Conservation (phyloP, 2,797 vertebrate genomes). For the Sciaenops ocellatus region DNA sequence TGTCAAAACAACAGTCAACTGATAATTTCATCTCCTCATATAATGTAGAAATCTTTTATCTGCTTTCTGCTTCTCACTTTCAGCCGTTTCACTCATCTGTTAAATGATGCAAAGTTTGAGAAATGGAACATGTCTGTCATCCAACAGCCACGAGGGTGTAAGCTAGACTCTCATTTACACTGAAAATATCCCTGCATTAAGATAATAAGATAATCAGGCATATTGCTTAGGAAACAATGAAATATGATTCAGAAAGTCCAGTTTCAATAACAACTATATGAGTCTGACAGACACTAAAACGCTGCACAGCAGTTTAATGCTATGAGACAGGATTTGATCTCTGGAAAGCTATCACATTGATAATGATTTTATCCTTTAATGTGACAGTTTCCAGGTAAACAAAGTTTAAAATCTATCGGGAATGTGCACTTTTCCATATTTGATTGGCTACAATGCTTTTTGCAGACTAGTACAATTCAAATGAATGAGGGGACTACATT, state of each 20-base stretch:
- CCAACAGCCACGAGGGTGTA: background rate
- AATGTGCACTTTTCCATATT: background rate
- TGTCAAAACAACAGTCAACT: background rate
- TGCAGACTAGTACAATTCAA: background rate
- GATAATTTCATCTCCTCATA: background rate
- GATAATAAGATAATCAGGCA: background rate
- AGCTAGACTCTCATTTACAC: background rate
- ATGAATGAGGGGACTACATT: background rate
- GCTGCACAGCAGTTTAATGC: background rate
- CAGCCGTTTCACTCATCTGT: background rate
- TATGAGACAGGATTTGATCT: background rate
- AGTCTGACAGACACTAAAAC: background rate
- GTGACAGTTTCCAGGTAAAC: background rate
- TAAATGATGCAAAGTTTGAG: background rate
- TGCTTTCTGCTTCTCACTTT: background rate
- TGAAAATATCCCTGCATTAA: background rate
- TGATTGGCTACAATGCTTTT: background rate
- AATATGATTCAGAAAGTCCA: background rate
- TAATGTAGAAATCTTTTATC: background rate
- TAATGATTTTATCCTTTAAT: background rate
- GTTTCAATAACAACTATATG: background rate
- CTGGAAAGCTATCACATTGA: background rate
- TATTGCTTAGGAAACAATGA: background rate
- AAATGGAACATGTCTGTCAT: background rate
- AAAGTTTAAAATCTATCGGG: background rate